These are phyloP conservation scores for Eupithecia subumbrata DNA, from an alignment of 2,888 invertebrate species.

Conservation along the genomic window DNA sequence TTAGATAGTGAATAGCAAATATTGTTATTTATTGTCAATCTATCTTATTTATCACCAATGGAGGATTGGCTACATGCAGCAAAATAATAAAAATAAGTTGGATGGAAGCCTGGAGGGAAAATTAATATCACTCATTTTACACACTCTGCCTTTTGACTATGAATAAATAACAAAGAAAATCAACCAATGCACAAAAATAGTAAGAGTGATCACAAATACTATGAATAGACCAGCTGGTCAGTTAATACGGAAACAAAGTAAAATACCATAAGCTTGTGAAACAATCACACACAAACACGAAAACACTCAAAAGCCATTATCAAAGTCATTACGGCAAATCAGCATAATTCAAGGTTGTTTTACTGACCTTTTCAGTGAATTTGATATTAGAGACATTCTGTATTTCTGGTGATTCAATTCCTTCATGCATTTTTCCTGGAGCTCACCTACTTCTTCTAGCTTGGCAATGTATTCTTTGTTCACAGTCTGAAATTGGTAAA, in stretches of 20 bases:
- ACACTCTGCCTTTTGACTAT: neutral
- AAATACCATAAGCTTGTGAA: neutral
- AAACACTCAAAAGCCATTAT: slow-evolving; percentile 36
- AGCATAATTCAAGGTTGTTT: slow-evolving; percentile 33
- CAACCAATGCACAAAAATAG: too few relatives aligned
- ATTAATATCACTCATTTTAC: too few relatives aligned
- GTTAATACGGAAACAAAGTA: neutral
- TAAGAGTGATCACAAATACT: neutral
- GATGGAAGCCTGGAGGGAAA: neutral
- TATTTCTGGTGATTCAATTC: slow-evolving; percentile 96
- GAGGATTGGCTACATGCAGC: neutral
- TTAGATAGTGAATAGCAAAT: neutral
- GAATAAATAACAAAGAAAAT: neutral
- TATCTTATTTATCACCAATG: neutral
- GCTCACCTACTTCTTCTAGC: slow-evolving; percentile 91
- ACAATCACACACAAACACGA: slow-evolving; percentile 3
- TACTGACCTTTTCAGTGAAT: slow-evolving; percentile 91
- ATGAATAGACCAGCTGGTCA: neutral
- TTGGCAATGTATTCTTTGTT: slow-evolving; percentile 94
- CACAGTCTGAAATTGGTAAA: slow-evolving; percentile 79
- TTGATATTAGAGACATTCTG: slow-evolving; percentile 91
- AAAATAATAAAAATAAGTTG: neutral
- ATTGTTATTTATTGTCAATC: neutral
- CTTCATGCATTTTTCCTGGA: slow-evolving; percentile 94
- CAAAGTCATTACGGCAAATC: slow-evolving; percentile 34